These are phyloP conservation scores for Atta colombica DNA, from an alignment of 1,140 invertebrate genomes.

Conservation along the genomic window DNA sequence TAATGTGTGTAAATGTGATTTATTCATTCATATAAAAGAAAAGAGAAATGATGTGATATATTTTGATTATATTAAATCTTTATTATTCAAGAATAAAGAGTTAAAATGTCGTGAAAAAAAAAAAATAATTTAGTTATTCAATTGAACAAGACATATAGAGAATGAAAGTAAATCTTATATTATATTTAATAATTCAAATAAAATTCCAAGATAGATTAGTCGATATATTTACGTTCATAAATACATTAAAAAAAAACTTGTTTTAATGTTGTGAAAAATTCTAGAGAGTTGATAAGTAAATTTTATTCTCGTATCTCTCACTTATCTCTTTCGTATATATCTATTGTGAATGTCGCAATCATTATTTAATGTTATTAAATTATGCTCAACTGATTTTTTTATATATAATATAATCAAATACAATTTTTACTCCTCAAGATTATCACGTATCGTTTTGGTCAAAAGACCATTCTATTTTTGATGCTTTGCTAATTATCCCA, in stretches of 20 bases:
- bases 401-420: neutral
- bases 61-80: too few species aligned
- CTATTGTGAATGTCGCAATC: neutral
- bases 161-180: too few species aligned
- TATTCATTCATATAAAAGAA: too few species aligned
- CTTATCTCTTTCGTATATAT: neutral
- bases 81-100: too few species aligned
- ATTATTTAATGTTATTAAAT: constrained; percentile 2
- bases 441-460: neutral
- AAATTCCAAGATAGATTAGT: neutral
- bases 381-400: neutral
- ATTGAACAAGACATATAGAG: too few species aligned
- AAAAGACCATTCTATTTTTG: neutral
- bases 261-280: neutral
- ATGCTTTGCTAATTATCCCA: neutral
- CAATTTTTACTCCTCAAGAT: neutral
- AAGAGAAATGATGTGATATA: too few species aligned
- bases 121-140: too few species aligned
- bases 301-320: neutral
- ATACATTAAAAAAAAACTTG: neutral
- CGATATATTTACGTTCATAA: neutral
- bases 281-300: neutral
- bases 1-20: too few species aligned
- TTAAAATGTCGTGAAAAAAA: too few species aligned
- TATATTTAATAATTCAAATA: neutral